Conservation (phyloP, 1,140 invertebrate species). For the Diorhabda carinulata region DNA sequence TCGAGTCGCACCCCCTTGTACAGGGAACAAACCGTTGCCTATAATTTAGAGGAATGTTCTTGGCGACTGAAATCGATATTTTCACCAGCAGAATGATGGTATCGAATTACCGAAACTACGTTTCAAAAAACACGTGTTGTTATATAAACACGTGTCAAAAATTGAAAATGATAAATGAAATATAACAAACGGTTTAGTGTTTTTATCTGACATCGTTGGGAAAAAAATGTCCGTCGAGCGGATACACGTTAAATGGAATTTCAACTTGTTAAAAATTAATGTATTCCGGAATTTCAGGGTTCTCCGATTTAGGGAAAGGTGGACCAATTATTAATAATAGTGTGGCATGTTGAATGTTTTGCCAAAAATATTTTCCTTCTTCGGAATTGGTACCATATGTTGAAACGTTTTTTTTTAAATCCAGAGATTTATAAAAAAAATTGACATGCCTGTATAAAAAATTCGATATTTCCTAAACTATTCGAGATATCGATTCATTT, state of each 20-base stretch:
- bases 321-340: slow-evolving; percentile 21
- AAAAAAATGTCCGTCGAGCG: slow-evolving; percentile 7
- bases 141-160: slow-evolving; percentile 33
- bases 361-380: slow-evolving; percentile 26
- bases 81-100: slow-evolving; percentile 10
- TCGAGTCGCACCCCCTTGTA: neutral
- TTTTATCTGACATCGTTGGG: slow-evolving; percentile 25
- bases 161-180: slow-evolving; percentile 35
- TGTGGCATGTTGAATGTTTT: slow-evolving; percentile 14
- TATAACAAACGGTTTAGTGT: slow-evolving; percentile 27
- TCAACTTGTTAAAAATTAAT: slow-evolving; percentile 28
- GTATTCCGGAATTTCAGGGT: slow-evolving; percentile 19
- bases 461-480: too few relatives aligned
- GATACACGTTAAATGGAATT: slow-evolving; percentile 28
- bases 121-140: slow-evolving; percentile 29
- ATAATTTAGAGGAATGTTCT: neutral
- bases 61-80: slow-evolving; percentile 12
- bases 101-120: slow-evolving; percentile 18
- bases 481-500: too few relatives aligned
- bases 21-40: neutral
- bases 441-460: too few relatives aligned
- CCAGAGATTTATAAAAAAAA: too few relatives aligned
- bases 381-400: slow-evolving; percentile 12
- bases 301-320: slow-evolving; percentile 15
- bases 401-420: slow-evolving; percentile 15